These are phyloP conservation scores for Nasonia giraulti DNA, from an alignment of 1,140 invertebrate species.

Conservation along the genomic window DNA sequence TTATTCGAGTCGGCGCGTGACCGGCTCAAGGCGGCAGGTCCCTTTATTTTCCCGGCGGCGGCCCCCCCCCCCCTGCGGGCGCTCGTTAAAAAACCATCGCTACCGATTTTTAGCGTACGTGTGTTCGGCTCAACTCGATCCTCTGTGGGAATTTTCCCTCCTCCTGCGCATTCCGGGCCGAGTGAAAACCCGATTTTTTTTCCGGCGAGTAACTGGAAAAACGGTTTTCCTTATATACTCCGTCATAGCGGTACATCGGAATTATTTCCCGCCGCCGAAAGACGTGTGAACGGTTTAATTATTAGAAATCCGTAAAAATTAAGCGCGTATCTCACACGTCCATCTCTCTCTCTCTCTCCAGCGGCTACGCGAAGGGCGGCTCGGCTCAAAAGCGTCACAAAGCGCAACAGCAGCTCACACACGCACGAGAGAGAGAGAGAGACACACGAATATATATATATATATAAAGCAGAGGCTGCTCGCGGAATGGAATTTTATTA, in stretches of 20 bases:
- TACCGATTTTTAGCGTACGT: not conserved
- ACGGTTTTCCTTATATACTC: not conserved
- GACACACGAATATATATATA: not conserved
- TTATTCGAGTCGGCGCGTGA: conserved; percentile 44
- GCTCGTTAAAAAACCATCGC: conserved; percentile 48
- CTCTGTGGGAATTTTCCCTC: not conserved
- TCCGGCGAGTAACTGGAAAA: not conserved
- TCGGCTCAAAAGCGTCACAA: not conserved
- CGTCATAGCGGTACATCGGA: too few relatives aligned
- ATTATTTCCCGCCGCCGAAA: too few relatives aligned
- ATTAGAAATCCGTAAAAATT: too few relatives aligned
- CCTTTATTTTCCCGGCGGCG: conserved; percentile 18
- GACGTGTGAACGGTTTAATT: too few relatives aligned
- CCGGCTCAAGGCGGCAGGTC: conserved; percentile 45
- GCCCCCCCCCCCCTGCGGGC: not conserved
- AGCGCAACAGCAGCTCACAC: not conserved
- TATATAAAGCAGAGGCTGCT: not conserved
- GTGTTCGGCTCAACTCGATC: not conserved
- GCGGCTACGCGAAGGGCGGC: not conserved
- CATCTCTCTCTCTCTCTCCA: not conserved
- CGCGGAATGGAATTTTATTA: conserved; percentile 42
- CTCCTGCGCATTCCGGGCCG: not conserved
- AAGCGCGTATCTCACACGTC: not conserved
- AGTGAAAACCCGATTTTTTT: not conserved
- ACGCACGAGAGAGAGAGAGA: too few relatives aligned